These are phyloP conservation scores for Drosophila nannoptera DNA, from an alignment of 1,140 invertebrate species.

Conservation along the genomic window DNA sequence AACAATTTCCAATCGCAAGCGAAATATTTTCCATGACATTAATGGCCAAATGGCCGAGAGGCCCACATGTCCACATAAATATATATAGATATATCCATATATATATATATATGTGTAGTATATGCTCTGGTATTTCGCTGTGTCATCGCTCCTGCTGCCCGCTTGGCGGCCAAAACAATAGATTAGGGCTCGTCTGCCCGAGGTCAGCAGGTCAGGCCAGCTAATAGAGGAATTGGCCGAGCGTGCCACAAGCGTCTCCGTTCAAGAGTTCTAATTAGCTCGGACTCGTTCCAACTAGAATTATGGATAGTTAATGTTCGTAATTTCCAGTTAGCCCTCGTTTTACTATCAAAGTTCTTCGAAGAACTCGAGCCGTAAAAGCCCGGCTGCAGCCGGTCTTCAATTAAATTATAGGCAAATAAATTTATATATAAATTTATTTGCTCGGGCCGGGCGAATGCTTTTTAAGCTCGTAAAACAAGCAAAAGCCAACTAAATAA, in stretches of 20 bases:
- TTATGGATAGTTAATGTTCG: neutral
- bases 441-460: slow-evolving; percentile 26
- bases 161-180: slow-evolving; percentile 66
- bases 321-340: slow-evolving; percentile 7
- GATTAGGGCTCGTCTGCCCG: slow-evolving; percentile 53
- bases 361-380: slow-evolving; percentile 10
- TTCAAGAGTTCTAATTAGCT: slow-evolving; percentile 7
- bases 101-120: slow-evolving; percentile 11
- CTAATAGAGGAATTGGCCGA: slow-evolving; percentile 41
- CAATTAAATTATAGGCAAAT: slow-evolving; percentile 76
- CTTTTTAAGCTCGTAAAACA: slow-evolving; percentile 64
- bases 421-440: slow-evolving; percentile 62
- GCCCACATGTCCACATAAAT: slow-evolving; percentile 17
- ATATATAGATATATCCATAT: slow-evolving; percentile 21
- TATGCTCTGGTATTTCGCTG: slow-evolving; percentile 44
- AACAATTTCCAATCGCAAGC: slow-evolving; percentile 75
- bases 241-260: slow-evolving; percentile 29
- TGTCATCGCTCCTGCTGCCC: slow-evolving; percentile 55
- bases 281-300: too few relatives aligned
- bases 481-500: slow-evolving; percentile 59
- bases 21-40: slow-evolving; percentile 71
- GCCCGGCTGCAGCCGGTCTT: slow-evolving; percentile 29
- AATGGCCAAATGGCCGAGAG: slow-evolving; percentile 57
- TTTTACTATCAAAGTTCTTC: slow-evolving; percentile 11
- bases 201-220: slow-evolving; percentile 26